phyloP scores from a whole-genome alignment of 2,888 invertebrate genomes.

The Noctua pronuba region DNA sequence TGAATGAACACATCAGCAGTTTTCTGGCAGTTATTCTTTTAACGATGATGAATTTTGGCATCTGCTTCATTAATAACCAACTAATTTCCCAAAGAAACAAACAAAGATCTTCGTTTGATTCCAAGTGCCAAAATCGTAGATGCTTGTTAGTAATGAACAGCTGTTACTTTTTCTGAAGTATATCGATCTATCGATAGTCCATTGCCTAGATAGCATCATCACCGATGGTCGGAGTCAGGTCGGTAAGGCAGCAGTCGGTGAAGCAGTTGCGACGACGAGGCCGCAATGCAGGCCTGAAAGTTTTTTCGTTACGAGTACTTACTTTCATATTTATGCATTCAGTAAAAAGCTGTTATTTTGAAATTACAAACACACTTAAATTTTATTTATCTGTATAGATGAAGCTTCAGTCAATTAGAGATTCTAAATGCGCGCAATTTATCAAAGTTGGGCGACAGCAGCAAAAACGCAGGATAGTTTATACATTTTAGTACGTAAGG shows the following conservation, averaged over 20 bases:
- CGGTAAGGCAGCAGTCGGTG: neutral
- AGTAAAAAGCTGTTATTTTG: too few species aligned
- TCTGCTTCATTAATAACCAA: neutral
- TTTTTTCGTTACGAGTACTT: too few species aligned
- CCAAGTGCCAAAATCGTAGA: neutral
- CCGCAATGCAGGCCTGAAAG: slow-evolving; percentile 57
- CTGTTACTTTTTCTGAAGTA: neutral
- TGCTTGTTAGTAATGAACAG: neutral
- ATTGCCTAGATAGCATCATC: neutral
- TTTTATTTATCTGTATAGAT: too few species aligned
- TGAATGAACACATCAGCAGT: neutral
- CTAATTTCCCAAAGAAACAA: neutral
- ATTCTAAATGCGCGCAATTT: neutral
- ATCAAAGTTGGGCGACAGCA: neutral
- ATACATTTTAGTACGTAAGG: too few species aligned
- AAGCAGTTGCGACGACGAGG: slow-evolving; percentile 38
- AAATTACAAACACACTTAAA: neutral
- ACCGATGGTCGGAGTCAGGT: neutral
- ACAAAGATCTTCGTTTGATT: neutral
- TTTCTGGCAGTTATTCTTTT: neutral
- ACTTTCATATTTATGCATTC: too few species aligned
- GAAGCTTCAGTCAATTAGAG: neutral
- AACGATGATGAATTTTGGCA: neutral
- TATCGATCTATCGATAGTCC: neutral
- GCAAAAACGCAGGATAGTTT: too few species aligned